Evolutionary conservation across 2,113 vertebrate species (phyloP), one percentile per base, ranked within the genome.

Genomic region (Melierax canorus): DNA sequence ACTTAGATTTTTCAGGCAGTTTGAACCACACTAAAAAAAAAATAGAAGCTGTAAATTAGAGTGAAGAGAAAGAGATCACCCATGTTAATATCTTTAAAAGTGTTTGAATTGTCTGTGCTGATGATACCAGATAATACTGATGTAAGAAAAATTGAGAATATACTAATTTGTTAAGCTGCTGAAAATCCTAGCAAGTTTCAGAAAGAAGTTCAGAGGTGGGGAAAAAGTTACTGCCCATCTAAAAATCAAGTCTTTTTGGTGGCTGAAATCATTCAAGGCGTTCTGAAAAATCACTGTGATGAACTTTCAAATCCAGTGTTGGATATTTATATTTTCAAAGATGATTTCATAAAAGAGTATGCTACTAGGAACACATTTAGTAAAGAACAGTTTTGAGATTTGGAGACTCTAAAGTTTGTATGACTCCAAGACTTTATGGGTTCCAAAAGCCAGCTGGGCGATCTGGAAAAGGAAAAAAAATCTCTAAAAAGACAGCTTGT

Each of bases 41-140:
- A 16, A 41, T 15, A 11, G 1, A 15, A 7, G 1, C 4, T 46
- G 6, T n/a, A 62, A 78, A 9, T 7, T 50, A 9, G 1, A 27
- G 29, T 59, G 58, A 94, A 68, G 17, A 39, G 17, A 74, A 77
- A 30, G 18, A 62, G 3, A 30, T 41, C 2, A 78, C 7, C 17
- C 3, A 1, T 66, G 9, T 27, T 78, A 74, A 19, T 55, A 53
- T 16, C 0, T 2, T 58, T 55, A 7, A 48, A 76, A 58, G 3
- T 62, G 24, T 72, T 88, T 80, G 16, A 88, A 36, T 84, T 74
- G 8, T n/a, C 23, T 72, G 2, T 94, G 26, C 24, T 67, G n/a
- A 59, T 81, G 14, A 72, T 38, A 62, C 2, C 9, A 77, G 15
- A 9, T n/a, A 38, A 71, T 67, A 51, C 1, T 41, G 21, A 41